phyloP scores from a whole-genome alignment of 1,140 invertebrate species.

The Leptinotarsa defecta region DNA sequence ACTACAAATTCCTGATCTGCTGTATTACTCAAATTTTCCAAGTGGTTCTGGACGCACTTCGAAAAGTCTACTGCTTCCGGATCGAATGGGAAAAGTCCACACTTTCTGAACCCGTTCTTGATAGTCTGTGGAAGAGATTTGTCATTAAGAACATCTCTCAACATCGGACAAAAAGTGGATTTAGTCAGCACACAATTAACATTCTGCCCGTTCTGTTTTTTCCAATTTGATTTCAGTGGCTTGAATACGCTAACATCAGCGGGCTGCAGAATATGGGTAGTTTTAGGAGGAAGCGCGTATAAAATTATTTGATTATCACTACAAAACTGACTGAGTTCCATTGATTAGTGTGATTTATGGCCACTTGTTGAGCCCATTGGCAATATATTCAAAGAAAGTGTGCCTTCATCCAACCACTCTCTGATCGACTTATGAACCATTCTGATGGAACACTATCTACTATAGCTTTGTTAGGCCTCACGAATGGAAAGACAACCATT shows the following conservation, averaged over 20 bases:
- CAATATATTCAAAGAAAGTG: slow-evolving; percentile 20
- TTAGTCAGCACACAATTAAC: slow-evolving; percentile 3
- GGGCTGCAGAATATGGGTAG: slow-evolving; percentile 57
- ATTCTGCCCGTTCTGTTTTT: slow-evolving; percentile 42
- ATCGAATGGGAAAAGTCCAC: slow-evolving; percentile 31
- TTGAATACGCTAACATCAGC: slow-evolving; percentile 55
- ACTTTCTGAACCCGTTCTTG: slow-evolving; percentile 50
- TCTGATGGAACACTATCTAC: slow-evolving; percentile 42
- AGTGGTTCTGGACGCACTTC: slow-evolving; percentile 15
- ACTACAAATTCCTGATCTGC: slow-evolving; percentile 3
- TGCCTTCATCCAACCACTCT: slow-evolving; percentile 55
- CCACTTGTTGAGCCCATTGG: slow-evolving; percentile 44
- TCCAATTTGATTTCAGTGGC: slow-evolving; percentile 52
- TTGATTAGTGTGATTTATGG: slow-evolving; percentile 54
- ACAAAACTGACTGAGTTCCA: slow-evolving; percentile 53
- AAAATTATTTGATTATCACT: slow-evolving; percentile 52
- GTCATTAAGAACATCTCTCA: slow-evolving; percentile 10
- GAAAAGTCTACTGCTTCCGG: slow-evolving; percentile 18
- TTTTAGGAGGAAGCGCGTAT: slow-evolving; percentile 55
- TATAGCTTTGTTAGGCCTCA: slow-evolving; percentile 39
- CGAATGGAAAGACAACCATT: slow-evolving; percentile 42
- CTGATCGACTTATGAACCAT: slow-evolving; percentile 52
- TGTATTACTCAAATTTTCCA: slow-evolving; percentile 17
- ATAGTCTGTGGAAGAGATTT: slow-evolving; percentile 34
- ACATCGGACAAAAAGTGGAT: neutral